phyloP scores from a whole-genome alignment of 2,797 vertebrate species.

The Hozukius guyotensis region DNA sequence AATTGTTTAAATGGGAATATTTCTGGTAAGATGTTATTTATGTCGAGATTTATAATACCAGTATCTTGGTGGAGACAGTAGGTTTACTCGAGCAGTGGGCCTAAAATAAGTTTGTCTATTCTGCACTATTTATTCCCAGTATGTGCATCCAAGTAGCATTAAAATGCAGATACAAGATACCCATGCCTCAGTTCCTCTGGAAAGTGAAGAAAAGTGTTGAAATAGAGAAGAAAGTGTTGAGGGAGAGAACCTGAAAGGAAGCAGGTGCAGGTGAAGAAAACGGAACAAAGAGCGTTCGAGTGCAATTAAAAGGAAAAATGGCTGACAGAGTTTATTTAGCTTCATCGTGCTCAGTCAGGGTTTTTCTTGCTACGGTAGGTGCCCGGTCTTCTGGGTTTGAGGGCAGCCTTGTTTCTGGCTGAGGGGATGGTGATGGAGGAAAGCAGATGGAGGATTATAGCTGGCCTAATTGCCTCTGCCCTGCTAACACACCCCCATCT shows the following conservation, averaged over 20 bases:
- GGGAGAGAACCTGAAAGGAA: slow-evolving; percentile 19
- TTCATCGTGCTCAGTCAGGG: slow-evolving; percentile 57
- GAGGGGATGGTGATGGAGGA: slow-evolving; percentile 42
- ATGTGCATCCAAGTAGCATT: not conserved
- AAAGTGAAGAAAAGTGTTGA: slow-evolving; percentile 20
- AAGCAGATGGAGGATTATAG: slow-evolving; percentile 81
- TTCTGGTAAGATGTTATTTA: not conserved
- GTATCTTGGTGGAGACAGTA: not conserved
- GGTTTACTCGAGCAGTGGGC: not conserved
- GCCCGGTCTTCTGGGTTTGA: slow-evolving; percentile 41
- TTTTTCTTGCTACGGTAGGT: slow-evolving; percentile 53
- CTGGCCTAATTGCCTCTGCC: slow-evolving; percentile 79
- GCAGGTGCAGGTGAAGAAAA: slow-evolving; percentile 33
- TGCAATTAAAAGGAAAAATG: slow-evolving; percentile 53
- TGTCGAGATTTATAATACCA: not conserved
- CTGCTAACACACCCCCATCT: slow-evolving; percentile 69
- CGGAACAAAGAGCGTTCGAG: not conserved
- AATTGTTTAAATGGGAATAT: not conserved
- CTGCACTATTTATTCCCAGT: not conserved
- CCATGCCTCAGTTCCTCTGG: not conserved
- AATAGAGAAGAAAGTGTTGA: not conserved
- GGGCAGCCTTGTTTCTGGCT: slow-evolving; percentile 54
- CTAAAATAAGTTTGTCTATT: slow-evolving; percentile 15
- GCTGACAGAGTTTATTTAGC: slow-evolving; percentile 55
- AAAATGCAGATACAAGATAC: slow-evolving; percentile 6